Evolutionary conservation across 2,113 vertebrate species (phyloP), one percentile per base, ranked within the genome.

Genomic region (Engraulis encrasicolus): DNA sequence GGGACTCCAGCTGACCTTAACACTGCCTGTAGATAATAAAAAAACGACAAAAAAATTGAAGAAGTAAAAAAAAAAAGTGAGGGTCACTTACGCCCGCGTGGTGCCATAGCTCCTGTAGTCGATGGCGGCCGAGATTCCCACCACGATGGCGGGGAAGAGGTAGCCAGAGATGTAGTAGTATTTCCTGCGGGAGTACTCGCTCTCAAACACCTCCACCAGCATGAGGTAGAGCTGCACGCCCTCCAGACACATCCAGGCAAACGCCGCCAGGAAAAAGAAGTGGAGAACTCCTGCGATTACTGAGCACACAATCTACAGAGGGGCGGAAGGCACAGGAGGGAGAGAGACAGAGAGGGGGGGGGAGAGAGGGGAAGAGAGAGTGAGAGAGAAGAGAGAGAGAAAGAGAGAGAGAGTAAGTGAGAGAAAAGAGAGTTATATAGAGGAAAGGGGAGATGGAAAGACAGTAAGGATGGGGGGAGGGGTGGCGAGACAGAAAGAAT

Each of bases 181-280:
- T 91, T 98, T 99, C 90, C 97, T 96, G 90, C 98, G 97, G 40
- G 98, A 99, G n/a, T n/a, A n/a, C n/a, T n/a, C n/a, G n/a, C n/a
- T n/a, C n/a, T n/a, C n/a, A n/a, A n/a, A n/a, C n/a, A 99, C 98
- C 93, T 99, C 98, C 34, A 99, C 97, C 91, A 99, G 95, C 98
- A 99, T 98, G 89, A 99, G 94, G 92, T 99, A 99, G 87, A 99
- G 97, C 92, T 99, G 98, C 78, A 99, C 97, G 71, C 97, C 98
- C 95, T 99, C 98, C 91, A 99, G 92, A 90, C 98, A 99, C 97
- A 99, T 99, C 98, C 98, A 99, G 87, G 96, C 94, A 91, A 99
- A 99, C n/a, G 96, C 97, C 2, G 98, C 97, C 93, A 99, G 95
- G 93, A 99, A 98, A 95, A 99, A 99, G 92, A 99, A 99, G 92